These are phyloP conservation scores for Dermolepida albohirtum DNA, from an alignment of 2,888 invertebrate genomes.

Conservation along the genomic window DNA sequence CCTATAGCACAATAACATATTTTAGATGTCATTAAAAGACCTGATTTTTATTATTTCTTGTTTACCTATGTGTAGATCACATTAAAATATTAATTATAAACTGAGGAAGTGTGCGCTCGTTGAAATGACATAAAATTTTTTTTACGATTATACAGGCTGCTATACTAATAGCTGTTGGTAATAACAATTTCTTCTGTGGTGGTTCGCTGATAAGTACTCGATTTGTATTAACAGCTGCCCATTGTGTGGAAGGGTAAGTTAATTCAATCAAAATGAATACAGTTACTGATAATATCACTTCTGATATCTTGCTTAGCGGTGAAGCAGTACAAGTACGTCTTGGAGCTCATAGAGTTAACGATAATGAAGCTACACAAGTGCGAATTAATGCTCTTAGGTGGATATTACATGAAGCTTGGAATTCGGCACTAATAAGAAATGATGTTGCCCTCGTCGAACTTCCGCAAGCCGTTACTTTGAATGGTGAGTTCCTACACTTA, in stretches of 20 bases:
- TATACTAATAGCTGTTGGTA: too few species aligned
- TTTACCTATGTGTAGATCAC: too few species aligned
- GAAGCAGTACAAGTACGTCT: slow-evolving; percentile 47
- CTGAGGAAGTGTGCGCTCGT: too few species aligned
- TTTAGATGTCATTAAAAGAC: too few species aligned
- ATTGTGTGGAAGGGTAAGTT: slow-evolving; percentile 59
- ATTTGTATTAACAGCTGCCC: slow-evolving; percentile 69
- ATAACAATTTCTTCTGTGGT: slow-evolving; percentile 66
- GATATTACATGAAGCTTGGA: slow-evolving; percentile 44
- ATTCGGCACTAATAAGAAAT: slow-evolving; percentile 56
- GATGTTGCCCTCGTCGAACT: slow-evolving; percentile 61
- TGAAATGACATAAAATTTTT: too few species aligned
- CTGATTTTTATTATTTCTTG: too few species aligned
- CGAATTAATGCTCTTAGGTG: slow-evolving; percentile 41
- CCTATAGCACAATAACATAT: too few species aligned
- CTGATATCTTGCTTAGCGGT: slow-evolving; percentile 61
- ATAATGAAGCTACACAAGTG: slow-evolving; percentile 56
- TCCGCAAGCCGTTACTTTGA: slow-evolving; percentile 1
- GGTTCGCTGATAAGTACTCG: slow-evolving; percentile 65
- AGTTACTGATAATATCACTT: neutral
- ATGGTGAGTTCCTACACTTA: too few species aligned
- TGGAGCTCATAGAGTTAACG: slow-evolving; percentile 56
- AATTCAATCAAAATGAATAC: neutral
- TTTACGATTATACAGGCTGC: too few species aligned
- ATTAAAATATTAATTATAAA: too few species aligned